phyloP scores from a whole-genome alignment of 1,140 invertebrate genomes.

The Listronotus bonariensis region DNA sequence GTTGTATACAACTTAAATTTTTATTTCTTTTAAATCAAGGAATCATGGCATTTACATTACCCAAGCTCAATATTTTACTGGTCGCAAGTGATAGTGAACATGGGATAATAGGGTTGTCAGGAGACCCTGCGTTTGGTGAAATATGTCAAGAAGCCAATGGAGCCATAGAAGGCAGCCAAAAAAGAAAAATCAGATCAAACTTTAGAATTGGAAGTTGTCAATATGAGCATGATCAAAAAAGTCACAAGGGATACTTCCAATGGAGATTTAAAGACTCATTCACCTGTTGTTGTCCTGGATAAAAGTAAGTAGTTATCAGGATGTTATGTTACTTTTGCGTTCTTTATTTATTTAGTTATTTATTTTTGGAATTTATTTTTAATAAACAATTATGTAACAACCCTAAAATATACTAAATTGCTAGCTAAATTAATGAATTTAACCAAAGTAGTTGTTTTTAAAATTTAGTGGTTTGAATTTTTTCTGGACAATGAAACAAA shows the following conservation, averaged over 20 bases:
- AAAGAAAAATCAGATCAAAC: constrained; percentile 55
- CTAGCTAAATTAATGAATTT: constrained; percentile 11
- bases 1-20: too few species aligned
- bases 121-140: constrained; percentile 62
- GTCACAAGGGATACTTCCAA: constrained; percentile 39
- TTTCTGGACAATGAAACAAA: too few species aligned
- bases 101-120: constrained; percentile 59
- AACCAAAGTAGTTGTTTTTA: too few species aligned
- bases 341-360: too few species aligned
- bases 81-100: constrained; percentile 62
- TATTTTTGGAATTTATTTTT: too few species aligned
- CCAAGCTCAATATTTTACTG: constrained; percentile 63
- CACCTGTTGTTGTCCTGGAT: constrained; percentile 51
- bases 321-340: too few species aligned
- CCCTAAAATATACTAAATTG: too few species aligned
- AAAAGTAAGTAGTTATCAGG: constrained; percentile 52
- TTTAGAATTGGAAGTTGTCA: constrained; percentile 56
- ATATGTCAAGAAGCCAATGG: constrained; percentile 57
- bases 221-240: constrained; percentile 57
- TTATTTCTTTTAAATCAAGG: constrained; percentile 51
- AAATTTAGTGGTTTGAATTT: too few species aligned
- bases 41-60: constrained; percentile 67
- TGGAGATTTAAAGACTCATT: constrained; percentile 45
- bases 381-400: too few species aligned
- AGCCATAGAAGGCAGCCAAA: constrained; percentile 49